These are phyloP conservation scores for Plotosus lineatus DNA, from an alignment of 2,113 vertebrate species.

Conservation along the genomic window DNA sequence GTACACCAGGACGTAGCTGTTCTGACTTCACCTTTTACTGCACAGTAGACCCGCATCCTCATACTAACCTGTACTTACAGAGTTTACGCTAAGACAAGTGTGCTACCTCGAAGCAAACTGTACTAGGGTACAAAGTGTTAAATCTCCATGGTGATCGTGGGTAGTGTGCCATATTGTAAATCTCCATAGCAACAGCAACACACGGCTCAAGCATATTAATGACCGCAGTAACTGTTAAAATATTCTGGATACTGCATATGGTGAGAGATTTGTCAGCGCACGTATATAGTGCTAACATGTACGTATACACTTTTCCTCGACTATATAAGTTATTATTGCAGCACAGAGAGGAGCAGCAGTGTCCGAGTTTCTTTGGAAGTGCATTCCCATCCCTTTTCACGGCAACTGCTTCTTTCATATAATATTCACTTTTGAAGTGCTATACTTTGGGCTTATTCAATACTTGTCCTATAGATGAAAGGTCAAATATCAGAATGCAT, in stretches of 20 bases:
- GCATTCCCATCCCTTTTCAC: neutral
- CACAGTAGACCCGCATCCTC: constrained; percentile 36
- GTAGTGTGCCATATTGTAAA: constrained; percentile 44
- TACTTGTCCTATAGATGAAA: constrained; percentile 28
- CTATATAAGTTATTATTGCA: constrained; percentile 15
- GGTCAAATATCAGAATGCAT: constrained; percentile 24
- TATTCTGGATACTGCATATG: constrained; percentile 45
- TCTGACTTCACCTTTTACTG: constrained; percentile 26
- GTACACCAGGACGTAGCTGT: neutral
- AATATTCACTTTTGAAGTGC: constrained; percentile 4
- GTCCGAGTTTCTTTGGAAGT: constrained; percentile 50
- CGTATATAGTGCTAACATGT: constrained; percentile 25
- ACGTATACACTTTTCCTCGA: constrained; percentile 17
- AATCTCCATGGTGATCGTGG: constrained; percentile 35
- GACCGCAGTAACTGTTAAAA: constrained; percentile 32
- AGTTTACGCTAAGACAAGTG: constrained; percentile 22
- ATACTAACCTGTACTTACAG: constrained; percentile 71
- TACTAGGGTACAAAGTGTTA: constrained; percentile 66
- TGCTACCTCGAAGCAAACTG: constrained; percentile 73
- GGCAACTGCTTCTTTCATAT: neutral
- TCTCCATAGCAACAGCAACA: constrained; percentile 50
- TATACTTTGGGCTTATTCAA: constrained; percentile 25
- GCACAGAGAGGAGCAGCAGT: constrained; percentile 65
- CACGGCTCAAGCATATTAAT: constrained; percentile 39
- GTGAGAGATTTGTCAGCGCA: constrained; percentile 44